Evolutionary conservation across 2,113 vertebrate species (phyloP), one percentile per base, ranked within the genome.

Genomic region (Piliocolobus tephrosceles): DNA sequence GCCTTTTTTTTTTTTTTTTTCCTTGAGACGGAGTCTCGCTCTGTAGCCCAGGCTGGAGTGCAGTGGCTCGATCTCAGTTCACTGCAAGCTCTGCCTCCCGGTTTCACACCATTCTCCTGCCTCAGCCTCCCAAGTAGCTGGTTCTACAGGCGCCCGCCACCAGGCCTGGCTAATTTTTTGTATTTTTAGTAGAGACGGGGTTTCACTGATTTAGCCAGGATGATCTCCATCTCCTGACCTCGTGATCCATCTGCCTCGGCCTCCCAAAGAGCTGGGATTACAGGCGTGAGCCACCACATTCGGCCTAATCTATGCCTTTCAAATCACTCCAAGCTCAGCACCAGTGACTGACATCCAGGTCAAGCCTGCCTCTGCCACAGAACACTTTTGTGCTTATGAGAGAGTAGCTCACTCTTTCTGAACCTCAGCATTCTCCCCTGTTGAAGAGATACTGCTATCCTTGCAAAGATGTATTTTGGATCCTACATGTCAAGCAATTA

Each of bases 161-260:
- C 2, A 2, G 8, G 0, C 9, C 45, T 9, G 9, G 45, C 45
- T 2, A 45, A 2, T 45, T 45, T 45, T 45, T 45, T 45, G 45
- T 45, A 45, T 45, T 45, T 45, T 45, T 45, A 45, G 10, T 45
- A 45, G 8, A 45, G 45, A 45, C 45, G 9, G 45, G 9, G 45
- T 45, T 45, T 45, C 45, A 9, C 45, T 2, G 9, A 10, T 2
- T 45, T 45, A 45, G 45, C 45, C 9, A 45, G 45, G 45, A 45
- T 45, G 45, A 10, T 45, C 45, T 45, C 45, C 9, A 47, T 47
- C 45, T 47, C 45, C 45, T 47, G 45, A 47, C 45, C 45, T 47
- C 45, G 9, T 47, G 45, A 47, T 47, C 45, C 45, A 0, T 2
- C 45, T 2, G 45, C 45, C 45, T 47, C 2, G 45, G 9, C 45